These are phyloP conservation scores for Balanococcus diminutus DNA, from an alignment of 2,888 invertebrate species.

Conservation along the genomic window DNA sequence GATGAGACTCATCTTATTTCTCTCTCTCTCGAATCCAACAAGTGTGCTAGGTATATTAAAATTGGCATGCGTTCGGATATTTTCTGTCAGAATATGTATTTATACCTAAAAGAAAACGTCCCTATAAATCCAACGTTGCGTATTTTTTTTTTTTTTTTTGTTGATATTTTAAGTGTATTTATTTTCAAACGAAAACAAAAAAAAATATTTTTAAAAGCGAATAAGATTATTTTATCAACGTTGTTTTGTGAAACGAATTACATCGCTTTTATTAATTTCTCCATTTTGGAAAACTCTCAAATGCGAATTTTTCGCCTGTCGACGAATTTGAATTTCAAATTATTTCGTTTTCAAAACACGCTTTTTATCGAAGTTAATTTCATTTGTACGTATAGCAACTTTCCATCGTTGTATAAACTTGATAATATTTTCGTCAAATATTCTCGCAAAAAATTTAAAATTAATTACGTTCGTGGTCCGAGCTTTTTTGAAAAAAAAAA, in stretches of 20 bases:
- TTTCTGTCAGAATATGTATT: too few relatives aligned
- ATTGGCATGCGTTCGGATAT: neutral
- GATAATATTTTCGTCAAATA: conserved; percentile 16
- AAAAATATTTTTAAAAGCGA: neutral
- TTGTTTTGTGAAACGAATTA: conserved; percentile 15
- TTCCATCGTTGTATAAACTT: neutral
- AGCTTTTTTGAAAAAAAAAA: neutral
- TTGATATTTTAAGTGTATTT: neutral
- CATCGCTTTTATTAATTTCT: conserved; percentile 34
- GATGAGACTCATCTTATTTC: neutral
- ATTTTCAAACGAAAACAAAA: neutral
- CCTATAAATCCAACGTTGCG: too few relatives aligned
- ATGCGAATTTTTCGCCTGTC: neutral
- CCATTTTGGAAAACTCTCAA: neutral
- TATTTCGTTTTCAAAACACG: conserved; percentile 19
- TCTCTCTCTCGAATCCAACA: neutral
- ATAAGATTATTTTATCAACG: neutral
- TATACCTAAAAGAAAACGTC: too few relatives aligned
- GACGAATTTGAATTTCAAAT: conserved; percentile 32
- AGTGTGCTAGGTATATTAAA: neutral
- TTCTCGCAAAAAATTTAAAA: neutral
- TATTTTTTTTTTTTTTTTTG: neutral
- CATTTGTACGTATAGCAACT: neutral
- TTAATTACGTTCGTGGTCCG: neutral
- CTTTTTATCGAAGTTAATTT: conserved; percentile 18